phyloP scores from a whole-genome alignment of 2,888 invertebrate genomes.

The Ptychoptera albimana region DNA sequence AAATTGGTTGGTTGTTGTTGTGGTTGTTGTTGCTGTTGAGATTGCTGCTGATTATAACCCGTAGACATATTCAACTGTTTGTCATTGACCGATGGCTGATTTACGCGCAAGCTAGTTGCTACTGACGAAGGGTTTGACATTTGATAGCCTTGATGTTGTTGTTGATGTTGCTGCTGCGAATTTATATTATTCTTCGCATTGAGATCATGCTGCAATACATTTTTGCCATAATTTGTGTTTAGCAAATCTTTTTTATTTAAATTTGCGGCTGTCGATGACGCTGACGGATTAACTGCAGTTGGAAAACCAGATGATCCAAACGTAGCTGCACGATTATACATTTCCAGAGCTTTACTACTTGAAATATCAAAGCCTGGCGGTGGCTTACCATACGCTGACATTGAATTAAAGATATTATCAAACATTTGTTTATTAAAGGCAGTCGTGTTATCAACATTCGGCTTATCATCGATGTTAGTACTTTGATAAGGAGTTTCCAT shows the following conservation, averaged over 20 bases:
- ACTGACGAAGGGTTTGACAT: slow-evolving; percentile 7
- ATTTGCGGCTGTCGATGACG: not conserved
- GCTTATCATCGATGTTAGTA: not conserved
- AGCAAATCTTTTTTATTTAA: not conserved
- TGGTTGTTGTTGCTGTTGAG: slow-evolving; percentile 1
- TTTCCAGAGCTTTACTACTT: slow-evolving; percentile 28
- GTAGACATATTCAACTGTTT: not conserved
- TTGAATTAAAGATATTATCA: slow-evolving; percentile 19
- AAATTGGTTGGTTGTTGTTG: not conserved
- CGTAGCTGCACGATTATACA: slow-evolving; percentile 29
- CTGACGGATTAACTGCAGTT: slow-evolving; percentile 5
- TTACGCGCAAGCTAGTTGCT: not conserved
- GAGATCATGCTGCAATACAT: not conserved
- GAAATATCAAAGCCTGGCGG: slow-evolving; percentile 15
- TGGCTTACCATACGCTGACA: slow-evolving; percentile 12
- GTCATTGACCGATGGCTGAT: not conserved
- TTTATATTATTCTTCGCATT: slow-evolving; percentile 3
- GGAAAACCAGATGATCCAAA: slow-evolving; percentile 26
- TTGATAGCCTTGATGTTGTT: slow-evolving; percentile 11
- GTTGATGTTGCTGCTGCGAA: slow-evolving; percentile 17
- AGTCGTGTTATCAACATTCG: not conserved
- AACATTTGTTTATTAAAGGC: slow-evolving; percentile 10
- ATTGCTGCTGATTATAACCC: not conserved
- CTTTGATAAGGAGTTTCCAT: slow-evolving; percentile 11
- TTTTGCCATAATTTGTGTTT: not conserved